Evolutionary conservation across 2,888 invertebrate species (phyloP).

Genomic region (Dynastes hyllus): DNA sequence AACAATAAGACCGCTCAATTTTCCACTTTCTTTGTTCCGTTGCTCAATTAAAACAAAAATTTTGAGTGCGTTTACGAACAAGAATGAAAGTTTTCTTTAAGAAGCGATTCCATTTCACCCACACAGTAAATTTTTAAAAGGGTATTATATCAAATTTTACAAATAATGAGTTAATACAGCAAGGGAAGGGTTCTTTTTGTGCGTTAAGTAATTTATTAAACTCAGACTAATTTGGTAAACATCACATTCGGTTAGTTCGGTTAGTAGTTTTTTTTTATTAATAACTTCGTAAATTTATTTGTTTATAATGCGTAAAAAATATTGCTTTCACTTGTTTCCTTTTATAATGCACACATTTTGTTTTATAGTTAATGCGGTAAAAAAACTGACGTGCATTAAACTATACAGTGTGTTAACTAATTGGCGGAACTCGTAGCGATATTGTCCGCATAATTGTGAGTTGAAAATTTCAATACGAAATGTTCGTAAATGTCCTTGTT

Average conservation of each 20-base stretch:
- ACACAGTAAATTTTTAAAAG: slow-evolving; percentile 26
- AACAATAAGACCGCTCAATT: slow-evolving; percentile 20
- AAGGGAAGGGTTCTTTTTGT: not conserved
- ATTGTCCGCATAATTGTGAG: too few species aligned
- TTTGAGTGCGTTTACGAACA: slow-evolving; percentile 20
- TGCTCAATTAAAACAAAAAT: slow-evolving; percentile 25
- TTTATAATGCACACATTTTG: not conserved
- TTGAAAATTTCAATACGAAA: too few species aligned
- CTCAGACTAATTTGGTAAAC: too few species aligned
- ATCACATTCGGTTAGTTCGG: not conserved
- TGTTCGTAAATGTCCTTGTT: too few species aligned
- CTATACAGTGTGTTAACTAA: too few species aligned
- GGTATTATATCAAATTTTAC: slow-evolving; percentile 23
- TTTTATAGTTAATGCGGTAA: too few species aligned
- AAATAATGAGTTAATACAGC: not conserved
- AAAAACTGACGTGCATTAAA: too few species aligned
- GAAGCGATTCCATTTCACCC: not conserved
- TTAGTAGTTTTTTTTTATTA: too few species aligned
- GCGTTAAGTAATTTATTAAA: not conserved
- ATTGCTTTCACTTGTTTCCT: slow-evolving; percentile 6
- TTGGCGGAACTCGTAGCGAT: too few species aligned
- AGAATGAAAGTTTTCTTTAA: slow-evolving; percentile 26
- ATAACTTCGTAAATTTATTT: not conserved
- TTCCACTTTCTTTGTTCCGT: slow-evolving; percentile 37
- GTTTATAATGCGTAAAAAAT: not conserved